Percentiles rank a stretch among this genome's conserved stretches.
These are phyloP conservation scores for Pristionchus exspectatus DNA, from an alignment of 2,888 invertebrate genomes.

Conservation along the genomic window DNA sequence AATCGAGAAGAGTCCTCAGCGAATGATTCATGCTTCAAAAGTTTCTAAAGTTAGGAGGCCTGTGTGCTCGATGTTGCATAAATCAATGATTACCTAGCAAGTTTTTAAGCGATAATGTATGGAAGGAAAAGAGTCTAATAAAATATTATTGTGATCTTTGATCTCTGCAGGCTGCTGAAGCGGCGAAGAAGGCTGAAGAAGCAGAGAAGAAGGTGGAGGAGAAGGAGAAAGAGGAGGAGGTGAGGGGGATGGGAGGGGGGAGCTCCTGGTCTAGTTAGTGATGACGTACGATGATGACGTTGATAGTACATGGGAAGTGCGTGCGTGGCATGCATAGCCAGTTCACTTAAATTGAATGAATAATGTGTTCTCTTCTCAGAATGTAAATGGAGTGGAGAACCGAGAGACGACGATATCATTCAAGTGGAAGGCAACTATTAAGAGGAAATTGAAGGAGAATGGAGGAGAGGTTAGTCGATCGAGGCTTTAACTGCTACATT, in stretches of 20 bases:
- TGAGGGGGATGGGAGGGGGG: not conserved
- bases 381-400: not conserved
- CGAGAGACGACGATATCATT: slow-evolving; percentile 56
- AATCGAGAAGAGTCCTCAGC: too few species aligned
- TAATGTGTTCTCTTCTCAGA: not conserved
- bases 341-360: not conserved
- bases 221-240: slow-evolving; percentile 24
- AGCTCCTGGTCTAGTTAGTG: not conserved
- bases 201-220: slow-evolving; percentile 42
- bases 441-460: slow-evolving; percentile 67
- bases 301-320: not conserved
- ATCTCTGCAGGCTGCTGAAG: slow-evolving; percentile 57
- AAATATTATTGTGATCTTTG: not conserved
- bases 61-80: too few species aligned
- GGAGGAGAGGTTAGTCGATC: slow-evolving; percentile 67
- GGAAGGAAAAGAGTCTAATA: too few species aligned
- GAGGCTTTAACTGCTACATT: not conserved
- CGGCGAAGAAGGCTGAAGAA: slow-evolving; percentile 53
- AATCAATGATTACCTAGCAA: too few species aligned
- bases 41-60: too few species aligned
- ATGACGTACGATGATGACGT: not conserved
- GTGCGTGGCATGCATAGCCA: not conserved
- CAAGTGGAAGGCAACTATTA: slow-evolving; percentile 72
- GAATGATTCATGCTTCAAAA: not conserved
- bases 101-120: too few species aligned